Conservation (phyloP, 2,797 vertebrate genomes). For the Pangasius larnaudii region DNA sequence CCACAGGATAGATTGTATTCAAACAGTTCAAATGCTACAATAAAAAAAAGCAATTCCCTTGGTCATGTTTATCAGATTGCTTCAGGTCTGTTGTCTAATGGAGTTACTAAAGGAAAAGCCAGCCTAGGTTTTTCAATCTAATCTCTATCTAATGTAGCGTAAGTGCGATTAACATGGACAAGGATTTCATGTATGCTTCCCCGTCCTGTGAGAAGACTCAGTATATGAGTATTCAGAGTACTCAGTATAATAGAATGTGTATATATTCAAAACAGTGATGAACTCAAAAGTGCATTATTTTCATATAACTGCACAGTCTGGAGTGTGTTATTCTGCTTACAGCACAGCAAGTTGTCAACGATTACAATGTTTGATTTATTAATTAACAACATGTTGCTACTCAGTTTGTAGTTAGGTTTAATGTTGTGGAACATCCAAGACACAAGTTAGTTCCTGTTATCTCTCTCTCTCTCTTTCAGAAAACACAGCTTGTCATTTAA, state of each 20-base stretch:
- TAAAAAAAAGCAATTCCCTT: not conserved
- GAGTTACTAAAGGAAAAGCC: not conserved
- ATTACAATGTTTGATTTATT: too few species aligned
- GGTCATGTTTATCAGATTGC: not conserved
- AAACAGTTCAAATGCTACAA: not conserved
- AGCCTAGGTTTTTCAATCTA: not conserved
- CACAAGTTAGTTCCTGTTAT: too few species aligned
- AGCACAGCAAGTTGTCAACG: too few species aligned
- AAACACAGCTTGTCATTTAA: not conserved
- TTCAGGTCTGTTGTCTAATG: slow-evolving; percentile 6
- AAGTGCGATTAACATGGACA: not conserved
- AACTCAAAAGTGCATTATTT: too few species aligned
- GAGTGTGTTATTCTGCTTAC: too few species aligned
- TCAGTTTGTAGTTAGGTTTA: too few species aligned
- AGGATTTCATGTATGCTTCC: not conserved
- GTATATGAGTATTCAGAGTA: too few species aligned
- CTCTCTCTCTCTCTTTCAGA: too few species aligned
- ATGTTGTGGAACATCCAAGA: too few species aligned
- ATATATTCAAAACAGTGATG: not conserved
- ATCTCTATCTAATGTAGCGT: not conserved
- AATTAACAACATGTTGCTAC: too few species aligned
- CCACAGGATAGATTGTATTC: slow-evolving; percentile 11
- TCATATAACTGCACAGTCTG: too few species aligned
- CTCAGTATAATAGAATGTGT: not conserved
- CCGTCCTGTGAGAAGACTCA: not conserved